These are phyloP conservation scores for Andrena fulva DNA, from an alignment of 2,888 invertebrate species.

Conservation along the genomic window DNA sequence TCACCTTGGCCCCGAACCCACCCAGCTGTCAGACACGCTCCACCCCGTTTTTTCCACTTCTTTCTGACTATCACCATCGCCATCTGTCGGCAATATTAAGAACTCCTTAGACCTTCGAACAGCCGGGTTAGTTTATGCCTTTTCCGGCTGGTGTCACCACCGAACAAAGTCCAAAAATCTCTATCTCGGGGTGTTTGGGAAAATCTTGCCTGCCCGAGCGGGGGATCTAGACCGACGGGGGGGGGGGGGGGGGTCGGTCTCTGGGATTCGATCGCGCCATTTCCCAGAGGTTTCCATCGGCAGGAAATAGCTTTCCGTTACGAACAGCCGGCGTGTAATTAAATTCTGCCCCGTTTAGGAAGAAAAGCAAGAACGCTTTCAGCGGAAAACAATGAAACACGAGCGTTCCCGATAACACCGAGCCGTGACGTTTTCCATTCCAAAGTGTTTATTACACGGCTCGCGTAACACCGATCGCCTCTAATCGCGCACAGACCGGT, in stretches of 20 bases:
- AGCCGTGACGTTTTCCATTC: constrained; percentile 50
- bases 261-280: neutral
- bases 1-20: constrained; percentile 86
- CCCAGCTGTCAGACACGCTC: constrained; percentile 85
- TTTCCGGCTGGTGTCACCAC: constrained; percentile 83
- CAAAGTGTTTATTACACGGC: constrained; percentile 45
- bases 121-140: constrained; percentile 77
- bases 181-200: neutral
- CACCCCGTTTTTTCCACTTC: constrained; percentile 83
- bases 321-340: constrained; percentile 9
- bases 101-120: constrained; percentile 79
- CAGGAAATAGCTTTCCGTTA: constrained; percentile 24
- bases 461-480: constrained; percentile 29
- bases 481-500: neutral
- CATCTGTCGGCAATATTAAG: constrained; percentile 80
- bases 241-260: too few relatives aligned
- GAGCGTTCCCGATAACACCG: constrained; percentile 32
- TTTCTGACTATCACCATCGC: constrained; percentile 81
- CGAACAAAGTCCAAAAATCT: constrained; percentile 42
- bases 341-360: neutral
- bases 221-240: neutral
- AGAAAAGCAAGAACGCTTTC: constrained; percentile 5
- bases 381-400: constrained; percentile 31
- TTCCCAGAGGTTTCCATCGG: neutral
- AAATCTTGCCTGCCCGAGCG: neutral